Base-by-base conservation (phyloP, 2,797 vertebrate genomes). In the Bradypus variegatus region DNA sequence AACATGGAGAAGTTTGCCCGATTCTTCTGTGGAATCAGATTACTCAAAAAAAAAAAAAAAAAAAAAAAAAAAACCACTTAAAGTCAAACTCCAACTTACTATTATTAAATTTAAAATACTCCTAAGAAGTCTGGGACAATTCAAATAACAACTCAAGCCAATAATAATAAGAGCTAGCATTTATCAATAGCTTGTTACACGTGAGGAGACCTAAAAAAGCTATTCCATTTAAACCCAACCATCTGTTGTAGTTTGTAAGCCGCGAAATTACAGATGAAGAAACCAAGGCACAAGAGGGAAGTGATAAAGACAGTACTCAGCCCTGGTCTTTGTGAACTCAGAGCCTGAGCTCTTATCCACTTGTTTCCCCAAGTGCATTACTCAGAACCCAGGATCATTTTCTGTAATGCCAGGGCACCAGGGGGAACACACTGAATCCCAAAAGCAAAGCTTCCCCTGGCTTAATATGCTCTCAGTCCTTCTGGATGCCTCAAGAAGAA, bases 91-190 rank as follows among this genome's bases (percentile, higher is more conserved):
- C 69, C 55, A 38, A 15, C 62, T 92, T 69, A 77, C 21, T 72
- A 76, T 21, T 60, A 80, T 92, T 65, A 70, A 91, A 64, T 23
- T 79, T 50, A 90, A 93, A 78, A 58, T 33, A 36, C 23, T 62
- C 33, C 36, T 65, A 67, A 82, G 62, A 70, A 65, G 18, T 31
- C 64, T 14, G 16, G 31, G 41, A 50, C 58, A 72, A 18, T 27
- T 48, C 31, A 72, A 81, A 53, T 76, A 93, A 89, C 50, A 60
- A 64, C 12, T 72, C 36, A 79, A 82, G 33, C 8, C 31, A 76
- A 13, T 53, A 82, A 91, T 29, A 70, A 88, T 25, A 91, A 53
- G 73, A 75, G 11, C 65, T 77, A 48, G 8, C 6, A 89, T 53
- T 36, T 76, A 79, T 75, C 75, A 70, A 67, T 2, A 29, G n/a